phyloP scores from a whole-genome alignment of 2,888 invertebrate genomes.

The Ophioninae sp. region DNA sequence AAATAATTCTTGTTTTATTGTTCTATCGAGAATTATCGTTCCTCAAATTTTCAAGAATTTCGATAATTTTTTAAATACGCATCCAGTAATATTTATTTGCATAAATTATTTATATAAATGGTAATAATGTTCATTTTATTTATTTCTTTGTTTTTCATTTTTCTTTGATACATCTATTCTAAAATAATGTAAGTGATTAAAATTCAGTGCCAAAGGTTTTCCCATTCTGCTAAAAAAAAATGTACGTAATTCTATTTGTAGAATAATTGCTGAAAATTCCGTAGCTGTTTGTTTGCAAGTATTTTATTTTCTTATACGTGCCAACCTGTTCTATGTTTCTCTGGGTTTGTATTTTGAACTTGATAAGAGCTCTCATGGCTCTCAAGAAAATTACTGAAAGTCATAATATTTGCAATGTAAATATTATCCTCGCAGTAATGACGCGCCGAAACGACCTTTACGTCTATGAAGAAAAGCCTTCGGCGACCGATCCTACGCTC shows the following conservation, averaged over 20 bases:
- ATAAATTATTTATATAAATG: too few species aligned
- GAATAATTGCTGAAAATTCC: neutral
- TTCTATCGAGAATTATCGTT: too few species aligned
- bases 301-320: neutral
- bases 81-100: too few species aligned
- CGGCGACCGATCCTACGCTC: slow-evolving; percentile 7
- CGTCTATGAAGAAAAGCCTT: slow-evolving; percentile 3
- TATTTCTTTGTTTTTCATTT: too few species aligned
- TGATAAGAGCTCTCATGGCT: slow-evolving; percentile 35
- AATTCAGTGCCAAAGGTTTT: neutral
- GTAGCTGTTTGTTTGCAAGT: neutral
- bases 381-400: slow-evolving; percentile 59
- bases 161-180: too few species aligned
- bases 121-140: too few species aligned
- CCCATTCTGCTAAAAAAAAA: neutral
- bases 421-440: slow-evolving; percentile 51
- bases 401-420: slow-evolving; percentile 64
- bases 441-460: slow-evolving; percentile 37
- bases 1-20: too few species aligned
- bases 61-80: too few species aligned
- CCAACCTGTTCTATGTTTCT: slow-evolving; percentile 52
- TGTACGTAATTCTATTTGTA: neutral
- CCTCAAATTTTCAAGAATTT: too few species aligned
- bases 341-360: neutral
- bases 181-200: neutral